Base-by-base conservation (phyloP, 2,888 invertebrate genomes). In the Fragum sueziense region DNA sequence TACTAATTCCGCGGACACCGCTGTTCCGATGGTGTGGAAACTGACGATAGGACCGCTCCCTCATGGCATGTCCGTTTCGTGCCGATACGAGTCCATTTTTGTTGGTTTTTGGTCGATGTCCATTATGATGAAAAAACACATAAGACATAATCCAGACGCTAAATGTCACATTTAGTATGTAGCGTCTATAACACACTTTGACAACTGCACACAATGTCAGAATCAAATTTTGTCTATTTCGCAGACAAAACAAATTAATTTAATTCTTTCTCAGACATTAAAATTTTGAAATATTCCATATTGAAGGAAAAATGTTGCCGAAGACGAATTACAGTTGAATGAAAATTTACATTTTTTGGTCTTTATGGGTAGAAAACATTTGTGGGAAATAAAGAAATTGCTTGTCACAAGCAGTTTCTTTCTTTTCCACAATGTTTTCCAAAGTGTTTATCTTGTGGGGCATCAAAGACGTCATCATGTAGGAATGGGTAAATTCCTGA, bases 1-100 rank as follows among this genome's bases (percentile, higher is more conserved):
- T 87, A 61, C 83, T 87, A 9, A 89, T 79, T 37, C 88, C 87
- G 17, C 85, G 80, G 9, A 90, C 89, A 29, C 90, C 90, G 70
- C 90, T 90, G 74, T 87, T 88, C 54, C 89, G 81, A 72, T 90
- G 89, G n/a, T 80, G 79, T 9, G 80, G 80, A 68, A 80, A 77
- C 37, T 80, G 79, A 14, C 82, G 70, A 74, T 78, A 82, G 1
- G 81, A 73, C 29, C 78, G 59, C 62, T 78, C 78, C 52, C 78
- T 75, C 78, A 82, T 78, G 51, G 75, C 37, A 47, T 37, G 22
- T 29, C 25, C n/a, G 25, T 34, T 52, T 54, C 57, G 41, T 0
- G 22, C 61, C 25, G 34, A 17, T 29, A 52, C 22, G n/a, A 33
- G 25, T 29, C 47, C 72, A 77, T 34, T 41, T 31, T 41, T 41